Evolutionary conservation across 2,797 vertebrate species (phyloP), one percentile per base, ranked within the genome.

Genomic region (Pteropus rufus): DNA sequence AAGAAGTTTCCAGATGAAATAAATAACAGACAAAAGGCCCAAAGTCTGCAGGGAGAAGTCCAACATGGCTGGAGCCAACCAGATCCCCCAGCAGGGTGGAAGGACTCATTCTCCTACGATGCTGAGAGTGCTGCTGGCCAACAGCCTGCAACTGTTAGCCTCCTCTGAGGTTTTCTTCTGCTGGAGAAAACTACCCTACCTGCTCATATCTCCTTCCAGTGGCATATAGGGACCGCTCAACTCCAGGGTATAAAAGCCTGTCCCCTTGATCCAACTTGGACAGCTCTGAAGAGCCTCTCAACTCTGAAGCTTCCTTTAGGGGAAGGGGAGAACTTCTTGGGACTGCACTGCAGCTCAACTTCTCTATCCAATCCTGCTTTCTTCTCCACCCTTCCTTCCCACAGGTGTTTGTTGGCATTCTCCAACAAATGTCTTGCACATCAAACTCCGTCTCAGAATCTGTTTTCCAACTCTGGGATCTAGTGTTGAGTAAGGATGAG

Each of bases 261-360:
- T 34, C 14, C 46, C 36, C 84, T 19, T 29, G 2, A 52, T 21
- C 75, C 56, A 76, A 8, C 1, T 7, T 34, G 56, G 26, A 81
- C 24, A 58, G 83, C 1, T 67, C 86, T 14, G 52, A 60, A 29
- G 23, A 52, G 39, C 34, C 46, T 70, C 64, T 62, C 5, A 29
- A 54, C 2, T 31, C 64, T 31, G 24, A 64, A n/a, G 52, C 34
- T 52, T 84, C 76, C 34, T 34, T 49, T 29, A 23, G n/a, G 8
- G 2, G 7, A 7, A 8, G 2, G 5, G 15, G 26, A 18, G 46
- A 34, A 0, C 15, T 18, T 23, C 52, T 3, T 70, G n/a, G n/a
- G 39, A 29, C 5, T 29, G 39, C 77, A 34, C 1, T 12, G 46
- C 8, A 76, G 46, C 31, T 29, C 0, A 0, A 41, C 62, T 56